Base-by-base conservation (phyloP, 2,113 vertebrate genomes). In the Apteryx mantelli region DNA sequence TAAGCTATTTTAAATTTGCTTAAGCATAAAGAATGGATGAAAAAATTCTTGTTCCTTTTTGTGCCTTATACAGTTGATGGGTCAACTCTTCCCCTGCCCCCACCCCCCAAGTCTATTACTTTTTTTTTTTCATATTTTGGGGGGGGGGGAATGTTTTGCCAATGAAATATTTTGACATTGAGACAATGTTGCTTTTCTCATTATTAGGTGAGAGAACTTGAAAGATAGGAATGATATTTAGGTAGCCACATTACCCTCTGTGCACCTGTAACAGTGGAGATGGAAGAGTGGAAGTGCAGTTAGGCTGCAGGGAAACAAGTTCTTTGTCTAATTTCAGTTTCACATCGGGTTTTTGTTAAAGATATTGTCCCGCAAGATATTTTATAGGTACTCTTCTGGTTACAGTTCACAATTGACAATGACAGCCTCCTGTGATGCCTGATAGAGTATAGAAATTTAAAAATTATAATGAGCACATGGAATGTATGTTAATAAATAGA, bases 231-330 rank as follows among this genome's bases (percentile, higher is more conserved):
- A 0, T 12, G 24, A 32, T 55, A 16, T 26, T 26, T 28, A 21
- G 46, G 16, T 68, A 48, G 55, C 50, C 7, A 12, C 1, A 0
- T 46, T 82, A 36, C 22, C 24, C 30, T 24, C 15, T 30, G 28
- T 16, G 40, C 2, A 0, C 60, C 36, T 69, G 69, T 7, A 5
- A 7, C n/a, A 38, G 38, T 24, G 9, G 0, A 11, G 64, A 19
- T 32, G 40, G 53, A 34, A 21, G n/a, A 69, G 46, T 9, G 36
- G 34, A 50, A 3, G 32, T 88, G 28, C 52, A 76, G 53, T 30
- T 46, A n/a, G 82, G 63, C 52, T 76, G 53, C 53, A 42, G 3
- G 15, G 38, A 77, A 13, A 11, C 13, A 25, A n/a, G 17, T 38
- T 52, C 20, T 61, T 52, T 65, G 36, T 65, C 36, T 21, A 8